Conservation (phyloP, 2,888 invertebrate genomes). For the Panopea generosa region DNA sequence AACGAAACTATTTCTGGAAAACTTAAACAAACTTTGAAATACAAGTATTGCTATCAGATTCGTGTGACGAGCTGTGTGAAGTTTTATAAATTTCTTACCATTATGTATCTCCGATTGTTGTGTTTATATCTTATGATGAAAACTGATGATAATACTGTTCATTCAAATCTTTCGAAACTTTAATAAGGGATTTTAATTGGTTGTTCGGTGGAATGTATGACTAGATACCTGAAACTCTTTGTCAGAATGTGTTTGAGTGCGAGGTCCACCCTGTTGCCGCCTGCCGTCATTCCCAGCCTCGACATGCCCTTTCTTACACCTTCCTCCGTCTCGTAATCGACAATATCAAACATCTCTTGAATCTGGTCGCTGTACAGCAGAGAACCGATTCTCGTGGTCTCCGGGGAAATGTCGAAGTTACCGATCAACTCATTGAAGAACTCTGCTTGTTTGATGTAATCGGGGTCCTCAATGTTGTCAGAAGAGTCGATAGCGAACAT, state of each 20-base stretch:
- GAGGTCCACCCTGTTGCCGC: slow-evolving; percentile 64
- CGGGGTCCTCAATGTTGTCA: slow-evolving; percentile 67
- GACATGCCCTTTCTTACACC: slow-evolving; percentile 67
- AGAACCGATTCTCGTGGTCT: slow-evolving; percentile 74
- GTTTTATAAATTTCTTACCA: no score
- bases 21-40: no score
- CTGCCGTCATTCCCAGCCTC: slow-evolving; percentile 67
- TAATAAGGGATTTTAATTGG: no score
- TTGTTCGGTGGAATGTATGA: no score
- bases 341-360: slow-evolving; percentile 68
- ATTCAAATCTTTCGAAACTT: no score
- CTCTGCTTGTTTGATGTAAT: slow-evolving; percentile 75
- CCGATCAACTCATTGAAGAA: slow-evolving; percentile 75
- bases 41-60: no score
- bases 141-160: no score
- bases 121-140: no score
- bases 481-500: slow-evolving; percentile 79
- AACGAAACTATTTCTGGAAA: no score
- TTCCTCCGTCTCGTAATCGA: slow-evolving; percentile 61
- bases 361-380: slow-evolving; percentile 76
- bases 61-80: no score
- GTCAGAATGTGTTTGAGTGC: slow-evolving; percentile 70
- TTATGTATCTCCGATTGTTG: no score
- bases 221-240: slow-evolving; percentile 73
- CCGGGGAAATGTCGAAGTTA: slow-evolving; percentile 69